Conservation (phyloP, 2,888 invertebrate genomes). For the Platycnemis pennipes region DNA sequence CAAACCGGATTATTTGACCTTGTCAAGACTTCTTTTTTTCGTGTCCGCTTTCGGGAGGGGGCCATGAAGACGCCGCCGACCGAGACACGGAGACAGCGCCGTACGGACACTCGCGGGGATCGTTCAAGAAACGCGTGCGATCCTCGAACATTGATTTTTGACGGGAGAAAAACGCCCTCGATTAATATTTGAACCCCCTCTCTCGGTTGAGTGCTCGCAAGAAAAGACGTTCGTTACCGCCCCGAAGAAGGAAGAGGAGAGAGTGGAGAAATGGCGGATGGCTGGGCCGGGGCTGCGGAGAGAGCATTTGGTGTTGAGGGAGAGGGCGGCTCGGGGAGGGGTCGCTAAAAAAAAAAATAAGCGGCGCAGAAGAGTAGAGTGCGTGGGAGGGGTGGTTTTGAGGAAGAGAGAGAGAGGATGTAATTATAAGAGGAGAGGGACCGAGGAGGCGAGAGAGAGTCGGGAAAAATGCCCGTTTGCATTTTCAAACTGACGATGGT, state of each 20-base stretch:
- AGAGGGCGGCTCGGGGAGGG: too few species aligned
- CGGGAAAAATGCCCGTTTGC: too few species aligned
- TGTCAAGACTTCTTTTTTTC: not conserved
- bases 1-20: constrained; percentile 32
- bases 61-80: not conserved
- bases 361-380: too few species aligned
- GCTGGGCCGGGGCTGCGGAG: too few species aligned
- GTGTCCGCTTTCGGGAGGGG: not conserved
- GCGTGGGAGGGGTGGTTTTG: not conserved
- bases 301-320: too few species aligned
- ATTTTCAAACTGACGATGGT: too few species aligned
- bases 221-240: not conserved
- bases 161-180: not conserved
- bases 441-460: not conserved
- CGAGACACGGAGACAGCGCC: not conserved
- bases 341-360: too few species aligned
- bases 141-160: constrained; percentile 20
- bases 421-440: not conserved
- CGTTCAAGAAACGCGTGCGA: not conserved
- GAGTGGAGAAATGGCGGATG: too few species aligned
- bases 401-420: not conserved
- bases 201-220: not conserved
- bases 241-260: not conserved
- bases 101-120: not conserved
- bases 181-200: constrained; percentile 26